Evolutionary conservation across 2,888 invertebrate genomes (phyloP).

Genomic region (Agriotes lineatus): DNA sequence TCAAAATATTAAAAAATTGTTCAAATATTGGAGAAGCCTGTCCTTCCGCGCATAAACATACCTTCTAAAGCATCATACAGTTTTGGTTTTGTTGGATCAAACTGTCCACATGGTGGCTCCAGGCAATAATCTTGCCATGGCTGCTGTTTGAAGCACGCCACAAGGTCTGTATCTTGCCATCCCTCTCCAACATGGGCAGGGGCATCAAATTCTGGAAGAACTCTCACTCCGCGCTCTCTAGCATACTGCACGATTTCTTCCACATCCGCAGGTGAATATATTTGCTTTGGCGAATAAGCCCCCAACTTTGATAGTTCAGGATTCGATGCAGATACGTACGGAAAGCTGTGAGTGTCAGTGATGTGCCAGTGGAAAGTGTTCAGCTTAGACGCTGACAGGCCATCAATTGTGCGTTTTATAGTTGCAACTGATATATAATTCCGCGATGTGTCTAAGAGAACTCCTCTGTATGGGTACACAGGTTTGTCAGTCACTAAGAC

Average conservation of each 20-base stretch:
- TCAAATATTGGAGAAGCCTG: no score
- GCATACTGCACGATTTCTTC: constrained; percentile 76
- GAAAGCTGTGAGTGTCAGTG: constrained; percentile 95
- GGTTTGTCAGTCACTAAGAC: constrained; percentile 82
- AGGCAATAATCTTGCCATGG: constrained; percentile 81
- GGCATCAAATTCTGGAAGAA: constrained; percentile 93
- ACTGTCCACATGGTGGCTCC: constrained; percentile 88
- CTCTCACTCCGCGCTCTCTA: constrained; percentile 81
- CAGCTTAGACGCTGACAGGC: constrained; percentile 90
- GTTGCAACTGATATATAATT: constrained; percentile 83
- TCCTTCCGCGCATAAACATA: not conserved
- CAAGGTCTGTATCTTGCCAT: constrained; percentile 80
- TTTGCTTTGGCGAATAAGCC: constrained; percentile 80
- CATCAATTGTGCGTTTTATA: constrained; percentile 84
- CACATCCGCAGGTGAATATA: constrained; percentile 71
- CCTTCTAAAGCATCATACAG: constrained; percentile 76
- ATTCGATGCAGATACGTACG: constrained; percentile 80
- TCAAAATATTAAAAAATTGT: no score
- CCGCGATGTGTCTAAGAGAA: constrained; percentile 90
- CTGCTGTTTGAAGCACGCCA: constrained; percentile 79
- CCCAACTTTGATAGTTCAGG: constrained; percentile 82
- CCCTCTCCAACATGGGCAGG: constrained; percentile 92
- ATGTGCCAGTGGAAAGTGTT: constrained; percentile 97
- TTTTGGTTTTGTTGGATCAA: constrained; percentile 79
- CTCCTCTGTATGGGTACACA: constrained; percentile 87